Base-by-base conservation (phyloP, 2,888 invertebrate genomes). In the Molorchus minor region DNA sequence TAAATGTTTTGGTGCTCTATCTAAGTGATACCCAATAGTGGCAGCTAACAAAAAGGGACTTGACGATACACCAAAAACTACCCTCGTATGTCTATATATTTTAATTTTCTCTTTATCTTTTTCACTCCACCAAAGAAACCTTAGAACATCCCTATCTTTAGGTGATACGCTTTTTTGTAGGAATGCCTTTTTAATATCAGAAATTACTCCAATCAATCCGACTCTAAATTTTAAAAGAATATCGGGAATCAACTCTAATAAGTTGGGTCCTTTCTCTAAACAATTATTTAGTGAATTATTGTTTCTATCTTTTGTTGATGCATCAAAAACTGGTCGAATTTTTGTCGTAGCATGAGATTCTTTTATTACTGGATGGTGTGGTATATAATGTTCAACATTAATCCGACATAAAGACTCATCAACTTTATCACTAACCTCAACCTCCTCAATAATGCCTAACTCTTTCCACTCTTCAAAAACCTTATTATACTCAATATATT, bases 271-370 rank as follows among this genome's bases (percentile, higher is more conserved):
- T 19, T 54, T 62, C 55, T 63, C 55, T 13, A 62, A 40, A 54
- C 61, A 64, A 10, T 38, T 17, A 44, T 61, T 49, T 13, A 59
- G 16, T 12, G 75, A 74, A 0, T 58, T 13, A 1, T 66, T 68
- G 0, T 57, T 41, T 1, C 45, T 36, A 43, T 60, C 56, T 21
- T 21, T 16, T 4, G 17, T 25, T 7, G 51, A 56, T 25, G 56
- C 56, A 45, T 60, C 58, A 30, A 58, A 58, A 7, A 58, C 54
- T 12, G 58, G 54, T 17, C 54, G 17, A n/a, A 62, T 55, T 56
- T 65, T 62, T 21, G 59, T 59, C 15, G 55, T 56, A 25, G 12
- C 10, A 29, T 40, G n/a, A n/a, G n/a, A n/a, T 54, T 2, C 25
- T 53, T 58, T 44, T 13, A 35, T 20, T 20, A 58, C 58, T 33